Evolutionary conservation across 2,888 invertebrate genomes (phyloP).

Genomic region (Sinotaia quadrata): DNA sequence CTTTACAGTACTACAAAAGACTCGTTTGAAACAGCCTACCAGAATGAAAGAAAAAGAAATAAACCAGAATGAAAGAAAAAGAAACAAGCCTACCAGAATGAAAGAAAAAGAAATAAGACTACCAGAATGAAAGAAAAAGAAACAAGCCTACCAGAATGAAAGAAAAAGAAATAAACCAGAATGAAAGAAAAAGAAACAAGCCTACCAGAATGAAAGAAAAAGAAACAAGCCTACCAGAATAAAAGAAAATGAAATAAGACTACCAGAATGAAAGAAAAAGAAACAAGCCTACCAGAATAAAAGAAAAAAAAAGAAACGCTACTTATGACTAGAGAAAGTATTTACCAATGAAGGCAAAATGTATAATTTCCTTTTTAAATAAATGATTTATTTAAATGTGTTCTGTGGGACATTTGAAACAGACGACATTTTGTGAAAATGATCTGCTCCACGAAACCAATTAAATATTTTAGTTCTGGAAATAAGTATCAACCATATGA

Average conservation of each 20-base stretch:
- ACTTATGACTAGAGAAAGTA: too few species aligned
- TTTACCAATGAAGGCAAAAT: too few species aligned
- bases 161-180: neutral
- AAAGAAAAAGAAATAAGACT: neutral
- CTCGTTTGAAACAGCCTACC: too few species aligned
- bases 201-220: neutral
- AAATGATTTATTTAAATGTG: too few species aligned
- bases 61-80: neutral
- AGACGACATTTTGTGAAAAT: too few species aligned
- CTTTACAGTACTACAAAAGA: too few species aligned
- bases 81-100: neutral
- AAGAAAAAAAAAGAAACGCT: neutral
- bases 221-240: neutral
- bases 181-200: neutral
- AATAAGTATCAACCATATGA: too few species aligned
- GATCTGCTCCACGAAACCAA: too few species aligned
- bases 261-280: neutral
- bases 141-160: neutral
- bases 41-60: neutral
- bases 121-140: neutral
- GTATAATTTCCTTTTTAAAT: too few species aligned
- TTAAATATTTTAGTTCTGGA: too few species aligned
- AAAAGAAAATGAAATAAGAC: neutral
- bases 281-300: neutral
- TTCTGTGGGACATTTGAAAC: too few species aligned